A percentile compares a stretch with the other conserved stretches of the same genome.
Evolutionary conservation across 2,888 invertebrate species (phyloP).

Genomic region (Cepaea hortensis): DNA sequence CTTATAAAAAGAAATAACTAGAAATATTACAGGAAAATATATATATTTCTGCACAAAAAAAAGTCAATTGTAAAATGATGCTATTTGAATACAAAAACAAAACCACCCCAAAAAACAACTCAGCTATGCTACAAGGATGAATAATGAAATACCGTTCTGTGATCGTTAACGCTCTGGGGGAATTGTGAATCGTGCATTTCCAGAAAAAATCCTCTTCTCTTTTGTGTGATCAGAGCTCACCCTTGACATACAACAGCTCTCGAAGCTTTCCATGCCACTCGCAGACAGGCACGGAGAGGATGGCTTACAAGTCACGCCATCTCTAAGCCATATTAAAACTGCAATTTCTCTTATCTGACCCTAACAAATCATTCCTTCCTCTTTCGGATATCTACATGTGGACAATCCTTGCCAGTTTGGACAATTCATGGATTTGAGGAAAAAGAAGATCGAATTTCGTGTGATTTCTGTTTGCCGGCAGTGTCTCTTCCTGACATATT

Average conservation of each 20-base stretch:
- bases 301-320: constrained; percentile 16
- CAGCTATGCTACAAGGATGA: neutral
- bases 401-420: too few relatives aligned
- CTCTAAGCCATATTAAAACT: neutral
- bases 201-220: neutral
- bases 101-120: neutral
- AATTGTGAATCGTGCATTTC: constrained; percentile 5
- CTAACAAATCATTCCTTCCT: neutral
- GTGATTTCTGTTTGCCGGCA: too few relatives aligned
- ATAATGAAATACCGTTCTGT: neutral
- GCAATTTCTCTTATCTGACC: neutral
- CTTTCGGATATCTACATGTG: too few relatives aligned
- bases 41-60: too few relatives aligned
- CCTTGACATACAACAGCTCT: neutral
- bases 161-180: neutral
- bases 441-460: too few relatives aligned
- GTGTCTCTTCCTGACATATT: too few relatives aligned
- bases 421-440: too few relatives aligned
- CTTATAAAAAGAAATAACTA: too few relatives aligned
- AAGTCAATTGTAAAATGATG: too few relatives aligned
- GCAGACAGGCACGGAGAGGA: neutral
- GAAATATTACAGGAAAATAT: too few relatives aligned
- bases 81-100: too few relatives aligned
- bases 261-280: constrained; percentile 3
- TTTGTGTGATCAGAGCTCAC: neutral